A percentile compares a stretch with the other conserved stretches of the same genome.
phyloP scores from a whole-genome alignment of 1,140 invertebrate species.

The Euura lappo region DNA sequence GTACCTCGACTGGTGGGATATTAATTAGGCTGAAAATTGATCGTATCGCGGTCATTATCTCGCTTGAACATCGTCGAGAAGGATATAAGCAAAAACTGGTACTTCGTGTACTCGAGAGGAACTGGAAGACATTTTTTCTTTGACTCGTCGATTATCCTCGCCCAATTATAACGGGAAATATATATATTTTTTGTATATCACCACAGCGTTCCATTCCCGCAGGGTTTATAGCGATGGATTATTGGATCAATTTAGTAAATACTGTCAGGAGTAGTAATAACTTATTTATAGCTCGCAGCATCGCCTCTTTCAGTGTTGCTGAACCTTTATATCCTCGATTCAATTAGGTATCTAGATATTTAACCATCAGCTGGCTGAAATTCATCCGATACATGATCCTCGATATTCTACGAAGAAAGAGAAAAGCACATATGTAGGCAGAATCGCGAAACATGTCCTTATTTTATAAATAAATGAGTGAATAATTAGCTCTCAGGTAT shows the following conservation, averaged over 20 bases:
- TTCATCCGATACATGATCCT: too few relatives aligned
- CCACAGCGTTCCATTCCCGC: not conserved
- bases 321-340: conserved; percentile 32
- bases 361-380: not conserved
- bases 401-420: too few relatives aligned
- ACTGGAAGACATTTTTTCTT: too few relatives aligned
- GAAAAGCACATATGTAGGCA: too few relatives aligned
- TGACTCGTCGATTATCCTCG: too few relatives aligned
- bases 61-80: too few relatives aligned
- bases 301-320: conserved; percentile 26
- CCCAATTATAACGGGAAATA: not conserved
- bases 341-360: conserved; percentile 1
- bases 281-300: conserved; percentile 38
- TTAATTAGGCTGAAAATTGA: not conserved
- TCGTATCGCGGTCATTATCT: not conserved
- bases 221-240: conserved; percentile 12
- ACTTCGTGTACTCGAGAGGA: too few relatives aligned
- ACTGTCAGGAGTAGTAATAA: conserved; percentile 31
- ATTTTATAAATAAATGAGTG: too few relatives aligned
- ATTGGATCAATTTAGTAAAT: conserved; percentile 33
- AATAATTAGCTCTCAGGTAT: too few relatives aligned
- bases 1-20: not conserved
- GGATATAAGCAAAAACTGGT: too few relatives aligned
- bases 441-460: too few relatives aligned
- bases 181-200: not conserved